These are phyloP conservation scores for Stenchaetothrips biformis DNA, from an alignment of 2,888 invertebrate genomes.

Conservation along the genomic window DNA sequence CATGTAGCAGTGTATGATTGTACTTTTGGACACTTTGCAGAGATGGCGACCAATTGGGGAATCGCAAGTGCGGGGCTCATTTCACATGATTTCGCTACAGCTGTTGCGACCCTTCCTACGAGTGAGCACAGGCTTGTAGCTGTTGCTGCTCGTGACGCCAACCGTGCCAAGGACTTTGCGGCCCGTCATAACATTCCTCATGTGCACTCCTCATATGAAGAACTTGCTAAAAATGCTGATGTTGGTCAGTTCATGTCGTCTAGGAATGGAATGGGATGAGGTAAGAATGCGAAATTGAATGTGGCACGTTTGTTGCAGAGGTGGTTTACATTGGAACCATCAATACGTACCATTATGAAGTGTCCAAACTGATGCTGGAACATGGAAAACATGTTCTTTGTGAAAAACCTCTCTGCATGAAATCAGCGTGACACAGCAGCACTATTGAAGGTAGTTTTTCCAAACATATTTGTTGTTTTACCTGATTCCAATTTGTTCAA, in stretches of 20 bases:
- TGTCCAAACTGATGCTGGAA: conserved; percentile 68
- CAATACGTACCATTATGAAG: conserved; percentile 66
- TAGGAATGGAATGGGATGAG: not conserved
- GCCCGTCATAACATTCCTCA: conserved; percentile 63
- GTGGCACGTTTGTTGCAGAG: conserved; percentile 54
- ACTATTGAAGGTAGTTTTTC: conserved; percentile 50
- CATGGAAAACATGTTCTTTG: conserved; percentile 82
- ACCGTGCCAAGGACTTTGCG: conserved; percentile 73
- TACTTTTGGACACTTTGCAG: not conserved
- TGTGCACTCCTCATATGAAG: conserved; percentile 70
- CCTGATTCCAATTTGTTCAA: not conserved
- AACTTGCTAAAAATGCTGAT: conserved; percentile 65
- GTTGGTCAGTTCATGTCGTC: conserved; percentile 57
- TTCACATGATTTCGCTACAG: conserved; percentile 75
- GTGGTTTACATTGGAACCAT: conserved; percentile 78
- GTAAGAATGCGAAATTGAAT: conserved; percentile 22
- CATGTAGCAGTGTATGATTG: conserved; percentile 37
- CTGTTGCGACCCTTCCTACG: conserved; percentile 58
- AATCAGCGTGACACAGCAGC: conserved; percentile 66
- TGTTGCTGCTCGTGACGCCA: conserved; percentile 69
- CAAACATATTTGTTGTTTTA: not conserved
- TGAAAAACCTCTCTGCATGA: conserved; percentile 85
- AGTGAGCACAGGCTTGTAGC: conserved; percentile 68
- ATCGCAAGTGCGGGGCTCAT: conserved; percentile 81
- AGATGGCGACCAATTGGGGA: conserved; percentile 75